These are phyloP conservation scores for Macrosteles quadrilineatus DNA, from an alignment of 1,140 invertebrate species.

Conservation along the genomic window DNA sequence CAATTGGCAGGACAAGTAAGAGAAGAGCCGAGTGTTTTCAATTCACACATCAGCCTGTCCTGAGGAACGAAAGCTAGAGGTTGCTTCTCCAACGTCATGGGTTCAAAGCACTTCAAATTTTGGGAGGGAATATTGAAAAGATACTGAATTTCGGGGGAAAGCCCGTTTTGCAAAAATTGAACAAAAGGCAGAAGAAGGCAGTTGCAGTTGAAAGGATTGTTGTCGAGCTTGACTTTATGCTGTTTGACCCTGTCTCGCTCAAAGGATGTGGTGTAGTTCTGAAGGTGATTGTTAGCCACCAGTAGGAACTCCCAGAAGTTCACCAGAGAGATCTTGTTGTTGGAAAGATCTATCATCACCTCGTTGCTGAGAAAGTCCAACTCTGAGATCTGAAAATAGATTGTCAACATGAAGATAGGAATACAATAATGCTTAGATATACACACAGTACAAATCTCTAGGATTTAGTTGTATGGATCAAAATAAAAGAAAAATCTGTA, in stretches of 20 bases:
- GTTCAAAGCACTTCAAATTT: slow-evolving; percentile 50
- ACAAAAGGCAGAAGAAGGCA: slow-evolving; percentile 60
- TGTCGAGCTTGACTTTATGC: slow-evolving; percentile 51
- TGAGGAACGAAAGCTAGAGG: slow-evolving; percentile 46
- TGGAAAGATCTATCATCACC: slow-evolving; percentile 52
- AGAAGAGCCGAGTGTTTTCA: slow-evolving; percentile 41
- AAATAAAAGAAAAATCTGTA: too few species aligned
- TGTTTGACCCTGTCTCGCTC: background rate
- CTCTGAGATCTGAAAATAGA: slow-evolving; percentile 50
- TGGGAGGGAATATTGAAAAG: slow-evolving; percentile 49
- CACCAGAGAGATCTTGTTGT: slow-evolving; percentile 57
- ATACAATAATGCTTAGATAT: too few species aligned
- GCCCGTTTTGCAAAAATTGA: slow-evolving; percentile 51
- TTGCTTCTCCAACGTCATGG: slow-evolving; percentile 41
- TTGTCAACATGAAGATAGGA: too few species aligned
- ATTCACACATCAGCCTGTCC: slow-evolving; percentile 48
- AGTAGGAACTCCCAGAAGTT: slow-evolving; percentile 44
- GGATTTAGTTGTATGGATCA: too few species aligned
- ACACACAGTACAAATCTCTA: too few species aligned
- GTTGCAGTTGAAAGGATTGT: slow-evolving; percentile 69
- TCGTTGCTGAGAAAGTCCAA: slow-evolving; percentile 49
- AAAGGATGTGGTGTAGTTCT: background rate
- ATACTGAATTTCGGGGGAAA: slow-evolving; percentile 45
- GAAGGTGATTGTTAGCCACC: slow-evolving; percentile 30
- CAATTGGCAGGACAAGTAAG: slow-evolving; percentile 54